Conservation (phyloP, 2,113 vertebrate species). For the Tetrax tetrax region DNA sequence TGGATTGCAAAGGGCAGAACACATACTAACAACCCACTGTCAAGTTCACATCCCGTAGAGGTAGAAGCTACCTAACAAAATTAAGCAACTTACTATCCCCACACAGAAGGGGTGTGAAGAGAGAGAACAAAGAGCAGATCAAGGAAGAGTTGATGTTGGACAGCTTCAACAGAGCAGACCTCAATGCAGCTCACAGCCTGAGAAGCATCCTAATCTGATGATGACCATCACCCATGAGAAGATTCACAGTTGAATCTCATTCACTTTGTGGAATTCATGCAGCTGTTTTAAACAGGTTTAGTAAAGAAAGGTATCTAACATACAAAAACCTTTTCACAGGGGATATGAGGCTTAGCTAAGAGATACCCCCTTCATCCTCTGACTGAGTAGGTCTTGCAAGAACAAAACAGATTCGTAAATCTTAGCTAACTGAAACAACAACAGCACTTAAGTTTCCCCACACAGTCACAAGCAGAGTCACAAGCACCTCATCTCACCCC, state of each 20-base stretch:
- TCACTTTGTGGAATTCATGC: not conserved
- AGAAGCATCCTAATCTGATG: not conserved
- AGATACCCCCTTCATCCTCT: not conserved
- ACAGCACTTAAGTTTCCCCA: not conserved
- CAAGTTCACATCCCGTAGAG: not conserved
- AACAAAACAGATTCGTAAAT: not conserved
- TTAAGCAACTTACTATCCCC: not conserved
- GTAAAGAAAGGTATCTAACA: not conserved
- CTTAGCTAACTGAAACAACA: not conserved
- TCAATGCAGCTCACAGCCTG: not conserved
- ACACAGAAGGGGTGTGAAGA: not conserved
- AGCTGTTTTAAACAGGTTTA: not conserved
- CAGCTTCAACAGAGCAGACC: not conserved
- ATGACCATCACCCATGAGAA: fast-evolving
- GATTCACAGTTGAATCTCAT: not conserved
- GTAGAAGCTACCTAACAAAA: not conserved
- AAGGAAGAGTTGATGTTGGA: not conserved
- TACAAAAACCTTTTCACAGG: not conserved
- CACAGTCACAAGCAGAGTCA: not conserved
- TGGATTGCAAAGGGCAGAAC: not conserved
- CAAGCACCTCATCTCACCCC: not conserved
- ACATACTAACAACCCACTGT: not conserved
- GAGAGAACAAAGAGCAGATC: not conserved
- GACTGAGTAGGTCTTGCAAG: not conserved
- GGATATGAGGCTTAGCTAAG: not conserved